Conservation (phyloP, 2,888 invertebrate genomes). For the Caenorhabditis sp. region DNA sequence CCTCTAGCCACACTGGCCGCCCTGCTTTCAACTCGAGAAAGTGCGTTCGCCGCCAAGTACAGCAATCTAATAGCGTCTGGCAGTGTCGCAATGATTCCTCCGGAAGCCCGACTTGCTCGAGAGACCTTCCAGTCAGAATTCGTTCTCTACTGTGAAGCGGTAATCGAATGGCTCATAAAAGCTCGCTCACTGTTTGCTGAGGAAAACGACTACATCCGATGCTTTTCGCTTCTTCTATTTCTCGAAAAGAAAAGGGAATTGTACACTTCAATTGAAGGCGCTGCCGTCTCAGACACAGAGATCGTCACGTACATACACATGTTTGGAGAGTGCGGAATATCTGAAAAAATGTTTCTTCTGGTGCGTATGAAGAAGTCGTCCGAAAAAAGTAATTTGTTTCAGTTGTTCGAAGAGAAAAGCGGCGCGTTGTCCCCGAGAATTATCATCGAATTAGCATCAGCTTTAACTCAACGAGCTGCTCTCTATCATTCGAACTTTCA, state of each 20-base stretch:
- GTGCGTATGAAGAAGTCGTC: conserved; percentile 1
- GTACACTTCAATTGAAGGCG: conserved; percentile 53
- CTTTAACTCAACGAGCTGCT: conserved; percentile 43
- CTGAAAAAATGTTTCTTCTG: conserved; percentile 41
- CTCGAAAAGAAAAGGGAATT: conserved; percentile 45
- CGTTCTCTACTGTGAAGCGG: conserved; percentile 17
- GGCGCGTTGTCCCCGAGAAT: conserved; percentile 3
- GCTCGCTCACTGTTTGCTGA: conserved; percentile 4
- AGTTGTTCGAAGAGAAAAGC: conserved; percentile 22
- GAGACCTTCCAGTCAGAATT: conserved; percentile 34
- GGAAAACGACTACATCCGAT: conserved; percentile 2
- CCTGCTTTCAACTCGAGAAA: conserved; percentile 18
- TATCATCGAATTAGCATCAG: conserved; percentile 13
- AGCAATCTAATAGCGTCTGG: neutral
- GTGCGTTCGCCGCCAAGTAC: conserved; percentile 34
- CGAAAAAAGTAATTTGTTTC: conserved; percentile 5
- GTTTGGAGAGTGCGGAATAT: conserved; percentile 58
- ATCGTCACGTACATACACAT: conserved; percentile 37
- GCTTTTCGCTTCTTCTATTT: conserved; percentile 22
- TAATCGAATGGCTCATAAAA: conserved; percentile 14
- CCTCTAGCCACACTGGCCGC: conserved; percentile 29
- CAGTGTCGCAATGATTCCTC: conserved; percentile 13
- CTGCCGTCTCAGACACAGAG: conserved; percentile 51
- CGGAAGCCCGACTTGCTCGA: conserved; percentile 19
- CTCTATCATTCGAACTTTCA: conserved; percentile 2